Evolutionary conservation across 2,888 invertebrate species (phyloP), one percentile per base, ranked within the genome.

Genomic region (Augochlorella aurata): DNA sequence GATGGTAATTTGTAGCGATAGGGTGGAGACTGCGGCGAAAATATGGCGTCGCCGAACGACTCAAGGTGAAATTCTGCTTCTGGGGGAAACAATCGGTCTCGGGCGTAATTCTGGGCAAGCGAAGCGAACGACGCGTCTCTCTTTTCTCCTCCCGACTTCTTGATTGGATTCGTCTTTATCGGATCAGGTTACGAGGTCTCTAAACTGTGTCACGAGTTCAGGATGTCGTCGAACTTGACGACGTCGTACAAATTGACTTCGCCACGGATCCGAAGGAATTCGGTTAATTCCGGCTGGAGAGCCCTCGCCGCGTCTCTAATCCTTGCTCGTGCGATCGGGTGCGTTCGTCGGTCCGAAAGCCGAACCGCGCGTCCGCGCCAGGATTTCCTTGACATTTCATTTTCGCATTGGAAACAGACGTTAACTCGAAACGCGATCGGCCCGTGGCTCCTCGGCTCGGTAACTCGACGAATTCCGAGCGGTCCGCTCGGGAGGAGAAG

Each of bases 111-210:
- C 24, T n/a, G 24, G 14, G 21, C 54, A 14, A 24, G 54, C 54
- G 21, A 58, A 14, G 12, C 54, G 54, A 24, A 58, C 21, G 61
- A 61, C 29, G 29, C 74, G 24, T 61, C 29, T 45, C 77, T 52
- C 49, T 68, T 54, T 81, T 77, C 58, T 63, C n/a, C 54, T 47
- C 47, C 61, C 66, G 79, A 67, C 50, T 67, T 74, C 78, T 74
- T 71, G 79, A 78, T 81, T 77, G 78, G 77, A 74, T 82, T 79
- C 71, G 54, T 70, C 65, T 68, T 70, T 52, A 50, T 77, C 78
- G 82, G 84, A 83, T 75, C 69, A 69, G 58, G 61, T 52, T 16
- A 71, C 63, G 54, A 54, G 58, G 58, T 68, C 52, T 18, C 58
- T 49, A 63, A 54, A 74, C 61, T n/a, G 71, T 69, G 79, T 74